Base-by-base conservation (phyloP, 1,140 invertebrate genomes). In the Drosophila leontia region DNA sequence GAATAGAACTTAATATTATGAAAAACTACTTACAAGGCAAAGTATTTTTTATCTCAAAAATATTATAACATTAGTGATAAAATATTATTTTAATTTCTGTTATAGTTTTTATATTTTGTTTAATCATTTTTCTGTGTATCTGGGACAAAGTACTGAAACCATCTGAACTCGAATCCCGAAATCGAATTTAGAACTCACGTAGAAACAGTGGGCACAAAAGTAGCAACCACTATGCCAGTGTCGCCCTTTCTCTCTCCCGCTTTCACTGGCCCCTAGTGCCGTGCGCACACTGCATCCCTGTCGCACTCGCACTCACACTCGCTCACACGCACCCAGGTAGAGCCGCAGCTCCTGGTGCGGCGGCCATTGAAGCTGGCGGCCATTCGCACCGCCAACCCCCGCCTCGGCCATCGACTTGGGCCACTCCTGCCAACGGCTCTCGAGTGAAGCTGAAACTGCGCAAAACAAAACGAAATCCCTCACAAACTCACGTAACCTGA, bases 361-460 rank as follows among this genome's bases (percentile, higher is more conserved):
- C 83, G 84, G 83, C 83, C 83, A 87, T 87, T 87, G 83, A 87
- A 82, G 57, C 42, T 72, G 76, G 75, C 80, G 63, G 64, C 79
- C 80, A 76, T 77, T 81, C 56, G 63, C 39, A 67, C 62, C 47
- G 19, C 59, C 29, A 37, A 47, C 57, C 44, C 47, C 34, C 9
- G 15, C 34, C 39, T 2, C 8, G 15, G n/a, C 4, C 44, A 11
- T 55, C 15, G 26, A 19, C 45, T 23, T 19, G 42, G 71, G 75
- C 71, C 67, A 55, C 53, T 59, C 70, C 65, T 55, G 51, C 4
- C 41, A 42, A 15, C 41, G 41, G 37, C 37, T 6, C 15, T 41
- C 39, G 23, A 58, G 44, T 42, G 59, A 37, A 34, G 13, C 53
- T 37, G 34, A 5, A 70, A 78, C 75, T 78, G 75, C 75, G 75